Evolutionary conservation across 2,888 invertebrate genomes (phyloP).

Genomic region (Lycophotia porphyrea): DNA sequence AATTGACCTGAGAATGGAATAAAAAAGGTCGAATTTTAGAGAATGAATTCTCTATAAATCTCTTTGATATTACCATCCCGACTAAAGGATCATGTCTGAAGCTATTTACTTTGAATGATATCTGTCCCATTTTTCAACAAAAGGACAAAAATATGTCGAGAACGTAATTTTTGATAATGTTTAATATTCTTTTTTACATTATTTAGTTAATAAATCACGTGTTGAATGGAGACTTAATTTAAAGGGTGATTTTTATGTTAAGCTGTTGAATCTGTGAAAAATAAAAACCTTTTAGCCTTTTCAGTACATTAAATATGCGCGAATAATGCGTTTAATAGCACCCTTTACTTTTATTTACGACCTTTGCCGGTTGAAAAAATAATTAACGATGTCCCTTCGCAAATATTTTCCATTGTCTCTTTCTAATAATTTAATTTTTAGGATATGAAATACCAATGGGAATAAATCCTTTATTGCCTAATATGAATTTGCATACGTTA

Average conservation of each 20-base stretch:
- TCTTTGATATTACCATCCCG: conserved; percentile 44
- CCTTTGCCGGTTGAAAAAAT: conserved; percentile 84
- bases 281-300: conserved; percentile 86
- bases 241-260: conserved; percentile 83
- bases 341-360: conserved; percentile 89
- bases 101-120: conserved; percentile 46
- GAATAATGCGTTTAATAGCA: conserved; percentile 90
- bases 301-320: conserved; percentile 89
- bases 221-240: conserved; percentile 84
- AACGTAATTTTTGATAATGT: conserved; percentile 56
- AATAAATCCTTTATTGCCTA: conserved; percentile 52
- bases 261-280: conserved; percentile 86
- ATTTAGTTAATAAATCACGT: conserved; percentile 78
- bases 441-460: conserved; percentile 63
- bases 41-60: conserved; percentile 61
- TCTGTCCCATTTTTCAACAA: conserved; percentile 45
- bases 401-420: conserved; percentile 83
- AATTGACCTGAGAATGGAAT: conserved; percentile 49
- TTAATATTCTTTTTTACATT: conserved; percentile 58
- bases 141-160: conserved; percentile 34
- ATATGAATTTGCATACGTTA: conserved; percentile 41
- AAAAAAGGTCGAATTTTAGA: conserved; percentile 61
- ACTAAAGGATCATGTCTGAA: conserved; percentile 38
- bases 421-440: conserved; percentile 78
- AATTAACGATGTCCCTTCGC: conserved; percentile 85